Base-by-base conservation (phyloP, 2,888 invertebrate genomes). In the Cantharis lateralis region DNA sequence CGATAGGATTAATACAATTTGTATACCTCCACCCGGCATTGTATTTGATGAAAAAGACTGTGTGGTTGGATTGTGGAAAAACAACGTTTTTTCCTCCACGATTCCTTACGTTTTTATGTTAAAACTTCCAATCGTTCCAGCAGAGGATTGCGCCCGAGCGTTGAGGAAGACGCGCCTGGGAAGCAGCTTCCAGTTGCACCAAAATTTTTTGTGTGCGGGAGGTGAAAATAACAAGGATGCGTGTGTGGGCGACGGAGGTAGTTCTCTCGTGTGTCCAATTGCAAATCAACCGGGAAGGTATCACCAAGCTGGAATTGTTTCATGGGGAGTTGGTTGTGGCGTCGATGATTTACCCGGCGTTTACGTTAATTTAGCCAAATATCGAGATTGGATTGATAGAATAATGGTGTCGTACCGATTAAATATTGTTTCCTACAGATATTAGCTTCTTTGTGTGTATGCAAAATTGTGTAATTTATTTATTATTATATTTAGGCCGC, bases 141-240 rank as follows among this genome's bases (percentile, higher is more conserved):
- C 75, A 24, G 63, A 16, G 2, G 70, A 83, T 15, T 90, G 90
- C 78, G 84, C 88, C 79, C 79, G 86, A 15, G 85, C 88, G 3
- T 88, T 95, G 0, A 90, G 93, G 0, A 88, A 87, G 32, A 95
- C 95, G 0, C 89, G 94, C 0, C 89, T 95, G 0, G 94, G 95
- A 0, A 88, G 88, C 0, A 88, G 90, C 84, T 95, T 94, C 84
- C 84, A 88, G 62, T 89, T 96, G 4, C 91, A 95, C 82, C 85
- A 89, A 0, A 92, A 92, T 2, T 94, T 95, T 85, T 91, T 94
- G 74, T 95, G 95, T 84, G 95, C 95, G 0, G 95, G 95, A 0
- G 95, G 95, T 0, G 93, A 93, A 82, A 83, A 87, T 0, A 93
- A 91, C 13, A 91, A 90, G 78, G 95, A 95, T 82, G 93, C 94